Percentiles rank a stretch among this genome's conserved stretches.
phyloP scores from a whole-genome alignment of 2,113 vertebrate species.

The Hippopotamus amphibius region DNA sequence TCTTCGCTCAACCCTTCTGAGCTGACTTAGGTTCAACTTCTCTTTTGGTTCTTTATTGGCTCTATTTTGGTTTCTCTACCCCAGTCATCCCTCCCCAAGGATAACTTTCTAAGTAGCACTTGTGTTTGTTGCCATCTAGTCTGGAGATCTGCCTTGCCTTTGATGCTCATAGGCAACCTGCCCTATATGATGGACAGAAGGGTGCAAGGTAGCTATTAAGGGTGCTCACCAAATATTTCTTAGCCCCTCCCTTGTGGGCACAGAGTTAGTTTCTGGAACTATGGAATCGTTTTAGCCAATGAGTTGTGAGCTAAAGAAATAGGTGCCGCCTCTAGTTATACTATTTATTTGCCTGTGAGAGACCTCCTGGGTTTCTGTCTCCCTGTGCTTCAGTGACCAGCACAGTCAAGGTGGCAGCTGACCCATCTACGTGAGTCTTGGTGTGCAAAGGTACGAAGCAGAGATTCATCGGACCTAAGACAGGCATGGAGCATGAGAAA shows the following conservation, averaged over 20 bases:
- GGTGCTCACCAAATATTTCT: neutral
- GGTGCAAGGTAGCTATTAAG: rapidly evolving
- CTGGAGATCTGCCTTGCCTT: neutral
- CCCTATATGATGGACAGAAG: rapidly evolving
- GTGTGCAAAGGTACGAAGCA: neutral
- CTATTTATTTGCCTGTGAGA: neutral
- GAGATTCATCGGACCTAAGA: rapidly evolving
- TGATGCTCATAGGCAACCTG: rapidly evolving
- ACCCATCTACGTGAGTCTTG: neutral
- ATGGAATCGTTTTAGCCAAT: neutral
- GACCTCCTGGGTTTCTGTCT: neutral
- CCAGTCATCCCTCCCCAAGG: neutral
- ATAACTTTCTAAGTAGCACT: neutral
- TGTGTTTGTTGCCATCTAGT: neutral
- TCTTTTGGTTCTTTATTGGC: neutral
- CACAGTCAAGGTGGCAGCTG: rapidly evolving
- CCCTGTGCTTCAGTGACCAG: neutral
- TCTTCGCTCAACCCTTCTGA: neutral
- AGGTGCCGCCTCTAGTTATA: rapidly evolving
- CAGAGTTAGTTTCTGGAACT: neutral
- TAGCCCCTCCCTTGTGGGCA: neutral
- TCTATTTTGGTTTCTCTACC: neutral
- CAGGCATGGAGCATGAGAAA: rapidly evolving
- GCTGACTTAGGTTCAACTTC: neutral
- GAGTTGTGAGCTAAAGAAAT: neutral